Evolutionary conservation across 1,140 invertebrate species (phyloP), one percentile per base, ranked within the genome.

Genomic region (Drosophila asahinai): DNA sequence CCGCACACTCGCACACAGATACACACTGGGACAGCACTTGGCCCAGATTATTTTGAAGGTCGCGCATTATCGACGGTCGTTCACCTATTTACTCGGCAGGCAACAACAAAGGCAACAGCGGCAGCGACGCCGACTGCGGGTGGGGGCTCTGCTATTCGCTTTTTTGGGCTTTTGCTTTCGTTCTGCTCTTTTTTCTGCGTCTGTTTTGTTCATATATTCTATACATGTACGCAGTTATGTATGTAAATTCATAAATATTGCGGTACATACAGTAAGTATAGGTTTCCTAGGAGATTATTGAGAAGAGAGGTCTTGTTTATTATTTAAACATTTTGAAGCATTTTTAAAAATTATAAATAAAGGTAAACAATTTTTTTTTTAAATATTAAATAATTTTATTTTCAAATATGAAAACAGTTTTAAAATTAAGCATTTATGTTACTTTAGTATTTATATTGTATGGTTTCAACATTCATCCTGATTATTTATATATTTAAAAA

Each of bases 1-100:
- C 38, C 58, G 33, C 17, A 12, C 22, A 58, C 12, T 75, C 66
- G 52, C 15, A 57, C 60, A 68, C 61, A 59, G 17, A 33, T 25
- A 66, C 40, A 75, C 66, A 70, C 76, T 81, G 80, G 84, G 82
- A 91, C 92, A 91, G 87, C 87, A 91, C 82, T 92, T 92, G 91
- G 91, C 91, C 91, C 91, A 92, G 91, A 92, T 92, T 92, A 91
- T 92, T 90, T 92, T 92, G 81, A 92, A 92, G 91, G 91, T 92
- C 91, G 84, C 78, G 74, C 64, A 79, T 92, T 91, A 92, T 91
- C 91, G 77, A 78, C 91, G 91, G 91, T 92, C 91, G 87, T 92
- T 92, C 91, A 92, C 91, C 91, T 91, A 92, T 82, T 87, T 92
- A 86, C 78, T 83, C 19, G 36, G 71, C 38, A 59, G 7, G 30